A percentile compares a stretch with the other conserved stretches of the same genome.
Evolutionary conservation across 2,888 invertebrate genomes (phyloP).

Genomic region (Hermaeophaga mercurialis): DNA sequence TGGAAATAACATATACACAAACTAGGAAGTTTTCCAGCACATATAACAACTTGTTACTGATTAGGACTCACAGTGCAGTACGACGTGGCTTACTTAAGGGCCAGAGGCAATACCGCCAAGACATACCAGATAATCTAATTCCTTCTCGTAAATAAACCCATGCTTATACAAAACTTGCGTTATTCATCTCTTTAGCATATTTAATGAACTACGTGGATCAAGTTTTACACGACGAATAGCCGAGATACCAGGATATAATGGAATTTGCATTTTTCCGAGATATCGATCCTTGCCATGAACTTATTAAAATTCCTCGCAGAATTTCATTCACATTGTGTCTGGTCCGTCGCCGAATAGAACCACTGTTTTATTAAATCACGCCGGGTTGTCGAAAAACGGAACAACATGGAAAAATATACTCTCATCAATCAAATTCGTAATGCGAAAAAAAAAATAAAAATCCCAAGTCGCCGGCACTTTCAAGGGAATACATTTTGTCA

Average conservation of each 20-base stretch:
- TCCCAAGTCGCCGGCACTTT: background rate
- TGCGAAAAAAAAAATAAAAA: background rate
- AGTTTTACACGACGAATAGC: background rate
- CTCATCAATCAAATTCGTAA: too few relatives aligned
- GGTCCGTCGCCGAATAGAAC: constrained; percentile 21
- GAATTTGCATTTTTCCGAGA: constrained; percentile 23
- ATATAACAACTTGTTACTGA: too few relatives aligned
- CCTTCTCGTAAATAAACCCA: background rate
- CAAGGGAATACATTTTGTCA: constrained; percentile 6
- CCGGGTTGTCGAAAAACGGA: background rate
- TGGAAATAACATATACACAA: too few relatives aligned
- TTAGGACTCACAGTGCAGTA: too few relatives aligned
- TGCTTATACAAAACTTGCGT: background rate
- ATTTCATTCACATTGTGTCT: constrained; percentile 11
- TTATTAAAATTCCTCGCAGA: constrained; percentile 14
- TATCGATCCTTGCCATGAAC: constrained; percentile 9
- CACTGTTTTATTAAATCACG: constrained; percentile 24
- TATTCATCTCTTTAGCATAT: constrained; percentile 2
- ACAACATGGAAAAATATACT: background rate
- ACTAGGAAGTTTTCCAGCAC: too few relatives aligned
- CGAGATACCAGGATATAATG: constrained; percentile 5
- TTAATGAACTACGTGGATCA: constrained; percentile 1
- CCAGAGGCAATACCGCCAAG: background rate
- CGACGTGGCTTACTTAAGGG: too few relatives aligned
- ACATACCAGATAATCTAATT: background rate